Evolutionary conservation across 2,113 vertebrate species (phyloP), one percentile per base, ranked within the genome.

Genomic region (Perccottus glenii): DNA sequence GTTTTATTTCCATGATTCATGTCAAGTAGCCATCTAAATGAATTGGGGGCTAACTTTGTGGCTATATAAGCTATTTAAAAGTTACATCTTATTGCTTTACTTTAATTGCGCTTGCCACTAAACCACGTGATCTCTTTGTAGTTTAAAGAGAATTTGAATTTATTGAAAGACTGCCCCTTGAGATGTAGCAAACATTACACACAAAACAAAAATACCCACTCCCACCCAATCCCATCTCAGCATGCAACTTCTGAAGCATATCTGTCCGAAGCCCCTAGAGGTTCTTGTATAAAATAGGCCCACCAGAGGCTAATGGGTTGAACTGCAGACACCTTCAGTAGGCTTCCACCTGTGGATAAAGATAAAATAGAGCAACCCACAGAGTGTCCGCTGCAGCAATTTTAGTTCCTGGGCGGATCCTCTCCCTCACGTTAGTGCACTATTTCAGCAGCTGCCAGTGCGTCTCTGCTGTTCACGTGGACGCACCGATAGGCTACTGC

Each of bases 341-440:
- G 50, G 11, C 47, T 32, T 1, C 3, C 64, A 81, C 78, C 78
- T 79, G 77, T 16, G 32, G 38, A 19, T 51, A 9, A 9, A 38
- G 36, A 4, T 0, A 5, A 9, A 33, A 10, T 40, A 48, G 9
- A 32, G 55, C 16, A 4, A n/a, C 11, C 61, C 9, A 5, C 38
- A 14, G 50, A 7, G 6, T 11, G 45, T 1, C 40, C 16, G 8
- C 19, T 40, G 2, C 46, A 48, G n/a, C 7, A 5, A 4, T 11
- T 9, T 16, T 9, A 27, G 19, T 33, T 67, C 56, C n/a, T 69
- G 87, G 85, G 87, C 85, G 85, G 85, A 11, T 61, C 87, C 64
- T 8, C 73, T 51, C 15, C 16, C 1, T 0, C 38, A 5, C 52
- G 6, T 3, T 27, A 2, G 9, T 33, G 47, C 51, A 49, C 10